These are phyloP conservation scores for Marasmarcha lunaedactyla DNA, from an alignment of 2,888 invertebrate species.

Conservation along the genomic window DNA sequence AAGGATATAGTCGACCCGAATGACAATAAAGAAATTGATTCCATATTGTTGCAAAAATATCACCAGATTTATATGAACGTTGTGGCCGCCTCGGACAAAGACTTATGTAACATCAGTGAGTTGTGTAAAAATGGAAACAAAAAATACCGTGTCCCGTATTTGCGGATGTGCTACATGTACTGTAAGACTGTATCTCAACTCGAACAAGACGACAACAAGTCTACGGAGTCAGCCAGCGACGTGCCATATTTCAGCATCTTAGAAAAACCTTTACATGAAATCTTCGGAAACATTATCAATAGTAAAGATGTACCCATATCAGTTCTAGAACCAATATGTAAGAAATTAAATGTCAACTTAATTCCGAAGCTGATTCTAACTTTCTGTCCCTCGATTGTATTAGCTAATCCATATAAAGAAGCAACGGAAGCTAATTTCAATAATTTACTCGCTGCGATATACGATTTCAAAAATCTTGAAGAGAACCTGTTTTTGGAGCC, in stretches of 20 bases:
- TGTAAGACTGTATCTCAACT: slow-evolving; percentile 68
- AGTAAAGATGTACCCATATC: slow-evolving; percentile 75
- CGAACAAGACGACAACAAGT: slow-evolving; percentile 39
- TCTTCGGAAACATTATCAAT: slow-evolving; percentile 77
- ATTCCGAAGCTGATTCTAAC: slow-evolving; percentile 79
- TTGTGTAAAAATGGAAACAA: slow-evolving; percentile 42
- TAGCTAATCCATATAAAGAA: slow-evolving; percentile 45
- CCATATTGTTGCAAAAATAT: slow-evolving; percentile 46
- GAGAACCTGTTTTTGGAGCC: slow-evolving; percentile 63
- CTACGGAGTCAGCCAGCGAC: slow-evolving; percentile 30
- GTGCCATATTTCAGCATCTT: slow-evolving; percentile 63
- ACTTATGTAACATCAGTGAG: slow-evolving; percentile 49
- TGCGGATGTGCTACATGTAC: slow-evolving; percentile 69
- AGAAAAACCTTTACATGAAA: slow-evolving; percentile 65
- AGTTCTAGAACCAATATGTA: slow-evolving; percentile 76
- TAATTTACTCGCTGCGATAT: slow-evolving; percentile 45
- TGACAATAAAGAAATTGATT: slow-evolving; percentile 29
- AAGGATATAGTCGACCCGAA: slow-evolving; percentile 34
- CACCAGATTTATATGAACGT: slow-evolving; percentile 64
- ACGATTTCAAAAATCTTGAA: slow-evolving; percentile 51
- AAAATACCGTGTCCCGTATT: slow-evolving; percentile 53
- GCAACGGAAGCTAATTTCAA: slow-evolving; percentile 48
- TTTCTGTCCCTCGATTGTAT: slow-evolving; percentile 75
- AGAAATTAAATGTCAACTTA: slow-evolving; percentile 78
- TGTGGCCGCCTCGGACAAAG: slow-evolving; percentile 58